Evolutionary conservation across 2,797 vertebrate species (phyloP).

Genomic region (Glossophaga mutica): DNA sequence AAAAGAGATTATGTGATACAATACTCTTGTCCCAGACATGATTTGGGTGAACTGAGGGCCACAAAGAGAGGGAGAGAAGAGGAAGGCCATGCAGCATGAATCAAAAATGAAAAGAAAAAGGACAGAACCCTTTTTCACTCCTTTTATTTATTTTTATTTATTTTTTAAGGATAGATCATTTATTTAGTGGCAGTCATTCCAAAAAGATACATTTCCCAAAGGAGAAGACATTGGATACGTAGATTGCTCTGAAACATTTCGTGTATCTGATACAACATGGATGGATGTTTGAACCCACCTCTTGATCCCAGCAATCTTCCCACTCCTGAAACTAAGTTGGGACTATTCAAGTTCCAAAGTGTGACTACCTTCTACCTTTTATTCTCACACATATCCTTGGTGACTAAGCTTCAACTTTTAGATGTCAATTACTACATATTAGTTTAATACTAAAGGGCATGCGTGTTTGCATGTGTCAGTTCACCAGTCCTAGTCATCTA

Average conservation of each 20-base stretch:
- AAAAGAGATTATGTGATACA: background rate
- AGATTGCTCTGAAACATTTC: background rate
- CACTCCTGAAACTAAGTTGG: background rate
- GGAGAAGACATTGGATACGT: background rate
- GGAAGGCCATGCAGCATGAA: background rate
- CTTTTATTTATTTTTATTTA: too few species aligned
- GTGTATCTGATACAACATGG: background rate
- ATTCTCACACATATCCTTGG: background rate
- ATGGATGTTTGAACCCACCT: background rate
- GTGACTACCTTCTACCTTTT: background rate
- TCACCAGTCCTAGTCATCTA: background rate
- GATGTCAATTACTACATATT: background rate
- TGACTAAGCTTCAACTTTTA: background rate
- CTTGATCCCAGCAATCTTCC: background rate
- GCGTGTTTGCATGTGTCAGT: background rate
- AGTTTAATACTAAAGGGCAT: background rate
- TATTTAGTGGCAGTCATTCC: background rate
- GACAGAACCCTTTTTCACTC: background rate
- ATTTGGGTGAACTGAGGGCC: background rate
- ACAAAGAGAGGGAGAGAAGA: background rate
- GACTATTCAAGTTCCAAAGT: background rate
- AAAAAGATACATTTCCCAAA: background rate
- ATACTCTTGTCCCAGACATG: constrained; percentile 29
- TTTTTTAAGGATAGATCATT: background rate
- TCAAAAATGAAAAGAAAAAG: background rate